Base-by-base conservation (phyloP, 1,140 invertebrate genomes). In the Notospermus geniculatus region DNA sequence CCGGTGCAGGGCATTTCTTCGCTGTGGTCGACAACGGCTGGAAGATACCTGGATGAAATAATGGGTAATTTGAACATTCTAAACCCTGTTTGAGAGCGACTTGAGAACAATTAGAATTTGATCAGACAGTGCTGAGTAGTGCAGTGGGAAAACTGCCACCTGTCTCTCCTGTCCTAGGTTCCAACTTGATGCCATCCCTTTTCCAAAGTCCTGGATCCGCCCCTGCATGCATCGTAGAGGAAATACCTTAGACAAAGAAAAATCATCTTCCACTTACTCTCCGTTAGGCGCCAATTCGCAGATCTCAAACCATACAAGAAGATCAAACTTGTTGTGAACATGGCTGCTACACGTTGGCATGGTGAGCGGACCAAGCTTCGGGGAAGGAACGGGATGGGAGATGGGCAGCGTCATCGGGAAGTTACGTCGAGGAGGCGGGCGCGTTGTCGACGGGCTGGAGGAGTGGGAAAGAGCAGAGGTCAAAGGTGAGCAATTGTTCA, bases 291-390 rank as follows among this genome's bases (percentile, higher is more conserved):
- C 94, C 58, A 99, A 82, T 83, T 99, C 97, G 82, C 96, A 98
- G 60, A 99, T 98, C 84, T 99, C 97, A 84, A 99, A 98, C 95
- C 96, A 99, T n/a, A 99, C 95, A 27, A 99, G 85, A 7, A 99
- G 87, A 82, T 99, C 97, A 80, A 95, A 92, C 79, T 95, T 95
- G 59, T 92, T 91, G 78, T 94, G 88, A 39, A 97, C 87, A 67
- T 93, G 91, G 29, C 72, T 76, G 29, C 65, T 70, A 65, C 76
- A 83, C 81, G 91, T 91, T 1, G 91, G 90, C 23, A 90, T 88
- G 39, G 88, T 83, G 23, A 88, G 84, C 30, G 89, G 87, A 43
- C 92, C 91, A 82, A 66, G 91, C 70, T 82, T 83, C 22, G 81
- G 89, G 65, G 92, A 95, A 46, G 93, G 87, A 46, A 97, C 92